Evolutionary conservation across 2,113 vertebrate species (phyloP).

Genomic region (Gracilinanus agilis): DNA sequence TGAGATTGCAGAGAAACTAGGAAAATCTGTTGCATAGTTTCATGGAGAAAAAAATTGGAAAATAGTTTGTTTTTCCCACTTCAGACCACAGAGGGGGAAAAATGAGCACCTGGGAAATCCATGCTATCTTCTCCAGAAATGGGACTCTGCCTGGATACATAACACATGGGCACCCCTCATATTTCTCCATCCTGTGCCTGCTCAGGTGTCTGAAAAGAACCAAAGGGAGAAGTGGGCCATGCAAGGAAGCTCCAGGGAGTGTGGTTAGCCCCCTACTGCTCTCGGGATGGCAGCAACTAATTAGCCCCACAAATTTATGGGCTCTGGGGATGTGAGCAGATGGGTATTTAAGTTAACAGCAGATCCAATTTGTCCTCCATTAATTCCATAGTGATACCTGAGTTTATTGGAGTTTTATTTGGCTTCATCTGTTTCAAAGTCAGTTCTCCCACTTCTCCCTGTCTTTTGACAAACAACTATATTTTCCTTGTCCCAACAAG

Average conservation of each 20-base stretch:
- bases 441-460: conserved; percentile 3
- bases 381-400: conserved; percentile 66
- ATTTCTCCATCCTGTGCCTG: neutral
- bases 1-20: conserved; percentile 5
- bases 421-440: conserved; percentile 64
- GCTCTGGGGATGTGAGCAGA: conserved; percentile 76
- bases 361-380: conserved; percentile 69
- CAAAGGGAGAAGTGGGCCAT: neutral
- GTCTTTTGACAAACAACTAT: conserved; percentile 37
- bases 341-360: conserved; percentile 76
- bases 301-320: conserved; percentile 81
- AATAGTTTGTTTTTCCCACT: conserved; percentile 10
- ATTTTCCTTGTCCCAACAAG: neutral
- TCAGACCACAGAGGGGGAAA: neutral
- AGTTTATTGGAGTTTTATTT: conserved; percentile 55
- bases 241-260: conserved; percentile 45
- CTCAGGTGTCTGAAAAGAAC: conserved; percentile 24
- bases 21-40: conserved; percentile 21
- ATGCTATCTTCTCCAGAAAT: neutral
- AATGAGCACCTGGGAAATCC: rapidly evolving
- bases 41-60: conserved; percentile 20
- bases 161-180: neutral
- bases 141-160: neutral
- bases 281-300: conserved; percentile 76
- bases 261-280: conserved; percentile 69